A percentile compares a stretch with the other conserved stretches of the same genome.
phyloP scores from a whole-genome alignment of 1,140 invertebrate genomes.

The Dinothrombium tinctorium region DNA sequence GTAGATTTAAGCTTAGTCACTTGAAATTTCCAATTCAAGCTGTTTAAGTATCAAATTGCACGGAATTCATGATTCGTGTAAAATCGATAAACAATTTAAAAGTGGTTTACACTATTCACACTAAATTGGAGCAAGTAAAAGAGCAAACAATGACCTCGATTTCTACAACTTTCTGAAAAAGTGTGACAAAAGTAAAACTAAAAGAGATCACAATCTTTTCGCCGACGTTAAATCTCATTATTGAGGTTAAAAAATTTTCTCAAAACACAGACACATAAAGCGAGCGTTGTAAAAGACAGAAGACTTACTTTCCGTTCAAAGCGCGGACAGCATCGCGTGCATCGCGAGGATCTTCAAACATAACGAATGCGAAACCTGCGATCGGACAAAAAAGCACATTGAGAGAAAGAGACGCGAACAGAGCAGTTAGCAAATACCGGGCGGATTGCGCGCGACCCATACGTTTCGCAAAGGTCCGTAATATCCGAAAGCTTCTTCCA shows the following conservation, averaged over 20 bases:
- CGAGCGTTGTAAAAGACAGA: not conserved
- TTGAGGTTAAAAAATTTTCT: not conserved
- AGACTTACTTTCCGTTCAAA: conserved; percentile 38
- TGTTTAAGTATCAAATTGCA: too few species aligned
- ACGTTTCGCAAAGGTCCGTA: conserved; percentile 72
- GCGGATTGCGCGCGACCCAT: conserved; percentile 11
- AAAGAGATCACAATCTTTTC: conserved; percentile 1
- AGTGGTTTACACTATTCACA: too few species aligned
- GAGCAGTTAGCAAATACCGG: too few species aligned
- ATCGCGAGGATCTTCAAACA: conserved; percentile 81
- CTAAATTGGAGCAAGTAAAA: too few species aligned
- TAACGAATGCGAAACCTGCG: conserved; percentile 86
- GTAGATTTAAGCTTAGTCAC: too few species aligned
- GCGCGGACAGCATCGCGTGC: conserved; percentile 70
- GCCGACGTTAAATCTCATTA: not conserved
- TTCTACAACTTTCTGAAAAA: too few species aligned
- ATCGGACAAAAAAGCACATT: too few species aligned
- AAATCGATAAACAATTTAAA: too few species aligned
- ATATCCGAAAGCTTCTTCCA: conserved; percentile 79
- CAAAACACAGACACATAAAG: not conserved
- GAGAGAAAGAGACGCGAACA: too few species aligned
- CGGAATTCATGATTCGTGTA: too few species aligned
- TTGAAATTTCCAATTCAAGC: too few species aligned
- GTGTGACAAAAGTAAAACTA: conserved; percentile 9
- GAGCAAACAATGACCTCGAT: too few species aligned